Base-by-base conservation (phyloP, 2,888 invertebrate species). In the Ceriagrion tenellum region DNA sequence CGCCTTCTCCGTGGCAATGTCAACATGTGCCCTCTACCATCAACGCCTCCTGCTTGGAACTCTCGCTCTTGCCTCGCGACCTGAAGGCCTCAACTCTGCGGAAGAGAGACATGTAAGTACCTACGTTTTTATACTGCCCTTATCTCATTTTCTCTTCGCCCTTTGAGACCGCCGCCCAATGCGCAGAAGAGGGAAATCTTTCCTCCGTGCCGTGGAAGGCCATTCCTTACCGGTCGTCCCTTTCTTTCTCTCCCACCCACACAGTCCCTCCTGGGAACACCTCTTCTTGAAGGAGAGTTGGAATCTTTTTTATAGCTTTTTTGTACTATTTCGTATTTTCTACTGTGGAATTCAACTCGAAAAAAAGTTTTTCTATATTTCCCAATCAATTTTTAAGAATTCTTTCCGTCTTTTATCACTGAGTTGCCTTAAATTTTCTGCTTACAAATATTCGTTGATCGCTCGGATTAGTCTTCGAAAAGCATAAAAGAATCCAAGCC, bases 21-120 rank as follows among this genome's bases (percentile, higher is more conserved):
- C 93, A 93, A 40, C 93, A 69, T 47, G n/a, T n/a, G 55, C 55
- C 81, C 8, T n/a, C n/a, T 10, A 30, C 81, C 63, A 63, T 95
- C 88, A 30, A 30, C 95, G 91, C 30, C 69, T 69, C 69, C 40
- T 47, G 35, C 81, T 35, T 23, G 30, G 20, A 26, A 10, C 69
- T n/a, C 56, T n/a, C n/a, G n/a, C 89, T 20, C 59, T 55, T 30
- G 95, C 89, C 69, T 90, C 88, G 23, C 55, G 74, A 90, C 55
- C 35, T 12, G 95, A 97, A 98, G 98, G 98, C 97, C 97, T 98
- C 96, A 98, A 97, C 97, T 97, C 98, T 90, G 97, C 97, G 40
- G 98, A 98, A 96, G 98, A 98, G 97, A 97, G 98, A 97, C 98
- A 98, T 97, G 98, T 98, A 97, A 98, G 98, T 98, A 95, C 35